These are phyloP conservation scores for Macrophya annulata DNA, from an alignment of 2,888 invertebrate species.

Conservation along the genomic window DNA sequence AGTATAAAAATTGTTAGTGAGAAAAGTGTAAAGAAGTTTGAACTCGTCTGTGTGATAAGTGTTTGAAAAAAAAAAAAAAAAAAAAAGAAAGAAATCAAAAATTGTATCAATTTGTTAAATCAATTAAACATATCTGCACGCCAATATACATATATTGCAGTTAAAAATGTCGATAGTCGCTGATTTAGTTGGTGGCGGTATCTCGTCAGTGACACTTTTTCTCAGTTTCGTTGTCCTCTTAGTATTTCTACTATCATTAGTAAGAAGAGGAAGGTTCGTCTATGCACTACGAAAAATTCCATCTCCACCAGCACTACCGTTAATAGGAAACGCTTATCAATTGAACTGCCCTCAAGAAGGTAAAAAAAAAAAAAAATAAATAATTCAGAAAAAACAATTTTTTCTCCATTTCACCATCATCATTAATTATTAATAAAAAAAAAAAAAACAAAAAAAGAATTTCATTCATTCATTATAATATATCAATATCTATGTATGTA, in stretches of 20 bases:
- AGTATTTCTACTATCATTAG: constrained; percentile 62
- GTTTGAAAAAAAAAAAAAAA: neutral
- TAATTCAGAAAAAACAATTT: neutral
- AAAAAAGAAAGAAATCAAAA: neutral
- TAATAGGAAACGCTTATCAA: constrained; percentile 77
- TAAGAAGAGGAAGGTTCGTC: constrained; percentile 69
- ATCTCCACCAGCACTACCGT: constrained; percentile 72
- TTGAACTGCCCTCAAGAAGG: constrained; percentile 76
- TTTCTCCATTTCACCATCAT: too few species aligned
- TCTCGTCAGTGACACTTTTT: constrained; percentile 45
- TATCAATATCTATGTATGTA: too few species aligned
- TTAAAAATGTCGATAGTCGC: neutral
- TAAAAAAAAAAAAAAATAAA: constrained; percentile 61
- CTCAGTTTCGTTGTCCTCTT: constrained; percentile 60
- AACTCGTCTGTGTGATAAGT: too few species aligned
- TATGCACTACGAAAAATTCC: constrained; percentile 72
- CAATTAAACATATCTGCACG: neutral
- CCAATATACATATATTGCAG: neutral
- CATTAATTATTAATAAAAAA: too few species aligned
- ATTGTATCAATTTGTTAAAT: neutral
- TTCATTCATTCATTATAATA: too few species aligned
- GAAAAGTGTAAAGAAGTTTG: neutral
- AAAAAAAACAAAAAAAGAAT: too few species aligned
- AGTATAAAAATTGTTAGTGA: neutral
- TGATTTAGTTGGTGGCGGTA: constrained; percentile 32